Conservation (phyloP, 2,888 invertebrate species). For the Stenoptilia bipunctidactyla region DNA sequence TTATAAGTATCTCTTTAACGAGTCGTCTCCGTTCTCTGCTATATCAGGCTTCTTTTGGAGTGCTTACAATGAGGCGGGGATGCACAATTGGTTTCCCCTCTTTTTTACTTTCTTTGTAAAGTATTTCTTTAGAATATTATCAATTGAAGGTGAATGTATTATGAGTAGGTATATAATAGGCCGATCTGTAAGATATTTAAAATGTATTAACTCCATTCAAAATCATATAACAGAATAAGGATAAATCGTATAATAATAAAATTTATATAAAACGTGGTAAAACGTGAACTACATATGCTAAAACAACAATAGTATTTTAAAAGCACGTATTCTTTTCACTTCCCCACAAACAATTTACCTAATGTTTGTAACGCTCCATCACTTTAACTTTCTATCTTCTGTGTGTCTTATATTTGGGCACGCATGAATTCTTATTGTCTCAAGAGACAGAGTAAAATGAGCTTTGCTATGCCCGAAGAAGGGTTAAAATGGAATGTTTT, state of each 20-base stretch:
- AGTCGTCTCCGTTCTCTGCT: conserved; percentile 29
- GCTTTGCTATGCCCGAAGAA: conserved; percentile 28
- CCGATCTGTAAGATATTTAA: no score
- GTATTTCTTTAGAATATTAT: conserved; percentile 19
- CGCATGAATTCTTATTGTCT: conserved; percentile 36
- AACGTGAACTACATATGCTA: neutral
- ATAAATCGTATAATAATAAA: neutral
- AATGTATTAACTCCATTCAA: no score
- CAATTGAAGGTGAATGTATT: conserved; percentile 23
- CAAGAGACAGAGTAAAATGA: conserved; percentile 23
- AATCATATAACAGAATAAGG: no score
- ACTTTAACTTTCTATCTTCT: conserved; percentile 44
- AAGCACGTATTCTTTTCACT: neutral
- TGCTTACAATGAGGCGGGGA: conserved; percentile 29
- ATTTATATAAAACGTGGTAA: neutral
- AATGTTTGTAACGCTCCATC: conserved; percentile 42
- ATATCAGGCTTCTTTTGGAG: conserved; percentile 33
- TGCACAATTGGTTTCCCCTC: conserved; percentile 34
- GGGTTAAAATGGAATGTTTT: conserved; percentile 33
- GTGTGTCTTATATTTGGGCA: conserved; percentile 32
- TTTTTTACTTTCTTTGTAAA: conserved; percentile 21
- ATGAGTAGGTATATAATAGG: no score
- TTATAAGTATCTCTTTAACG: conserved; percentile 38
- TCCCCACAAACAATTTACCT: conserved; percentile 32
- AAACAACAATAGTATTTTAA: neutral